Base-by-base conservation (phyloP, 2,888 invertebrate genomes). In the Calameuta pallipes region DNA sequence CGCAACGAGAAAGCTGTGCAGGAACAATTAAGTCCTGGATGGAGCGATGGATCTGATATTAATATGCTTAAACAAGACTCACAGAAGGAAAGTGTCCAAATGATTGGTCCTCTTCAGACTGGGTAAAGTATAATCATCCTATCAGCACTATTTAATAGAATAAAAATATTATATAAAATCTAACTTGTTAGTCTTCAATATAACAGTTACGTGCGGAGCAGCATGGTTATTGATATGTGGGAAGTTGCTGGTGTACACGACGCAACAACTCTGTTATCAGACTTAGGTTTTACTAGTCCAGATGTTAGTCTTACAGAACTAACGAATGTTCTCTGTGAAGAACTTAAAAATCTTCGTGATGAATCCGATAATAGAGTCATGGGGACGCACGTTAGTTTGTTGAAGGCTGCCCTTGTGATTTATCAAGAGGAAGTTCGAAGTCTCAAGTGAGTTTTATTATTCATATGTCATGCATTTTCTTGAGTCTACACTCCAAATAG, bases 301-400 rank as follows among this genome's bases (percentile, higher is more conserved):
- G 92, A 94, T 79, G 92, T 96, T 69, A 94, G 93, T 82, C 91
- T 95, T 3, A 89, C 92, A 2, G 95, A 95, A 80, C 90, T 97
- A 78, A 94, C 95, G 77, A 93, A 93, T 80, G 94, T 95, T 31
- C 92, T 97, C 69, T 96, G 96, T 80, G 95, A 95, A 78, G 96
- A 96, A 92, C 86, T 93, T 2, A 92, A 92, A 36, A 90, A 90
- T 75, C 86, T 92, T 23, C 88, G 89, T 11, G 92, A 92, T 31
- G 92, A 92, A 3, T 92, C 92, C 69, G 88, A 84, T 76, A 84
- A 86, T 69, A 86, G 86, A 76, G 83, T 86, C 3, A 83, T 85
- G 68, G 91, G 89, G 82, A 92, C 93, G 4, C 93, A 93, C 79
- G 87, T 93, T 84, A 92, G 92, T 86, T 88, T 95, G 78, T 92